Conservation (phyloP, 2,888 invertebrate genomes). For the Morpho deidamia region DNA sequence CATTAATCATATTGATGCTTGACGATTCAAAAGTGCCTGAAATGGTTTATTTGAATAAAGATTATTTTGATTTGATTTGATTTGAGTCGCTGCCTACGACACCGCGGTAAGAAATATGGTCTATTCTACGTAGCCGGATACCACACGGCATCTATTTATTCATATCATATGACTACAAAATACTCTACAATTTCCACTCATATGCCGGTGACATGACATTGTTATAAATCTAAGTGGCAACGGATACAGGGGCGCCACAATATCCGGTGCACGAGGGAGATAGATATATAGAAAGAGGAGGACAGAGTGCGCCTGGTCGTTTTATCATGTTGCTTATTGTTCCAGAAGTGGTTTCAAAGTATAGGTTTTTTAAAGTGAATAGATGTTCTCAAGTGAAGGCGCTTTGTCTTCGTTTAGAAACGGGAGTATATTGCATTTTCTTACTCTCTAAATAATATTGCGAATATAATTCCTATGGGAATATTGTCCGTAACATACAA, state of each 20-base stretch:
- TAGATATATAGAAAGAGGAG: background rate
- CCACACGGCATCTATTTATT: too few species aligned
- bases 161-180: too few species aligned
- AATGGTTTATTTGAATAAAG: too few species aligned
- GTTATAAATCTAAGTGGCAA: constrained; percentile 5
- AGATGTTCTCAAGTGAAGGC: constrained; percentile 4
- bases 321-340: constrained; percentile 16
- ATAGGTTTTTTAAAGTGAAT: constrained; percentile 7
- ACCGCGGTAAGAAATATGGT: too few species aligned
- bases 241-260: constrained; percentile 28
- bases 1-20: too few species aligned
- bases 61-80: too few species aligned
- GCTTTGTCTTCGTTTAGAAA: background rate
- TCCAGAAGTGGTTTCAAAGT: constrained; percentile 12
- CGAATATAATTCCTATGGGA: background rate
- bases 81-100: too few species aligned
- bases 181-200: too few species aligned
- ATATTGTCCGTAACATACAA: background rate
- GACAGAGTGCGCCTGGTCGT: constrained; percentile 2
- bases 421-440: too few species aligned
- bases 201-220: too few species aligned
- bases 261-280: constrained; percentile 33
- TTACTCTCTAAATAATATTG: background rate
- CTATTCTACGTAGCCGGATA: too few species aligned
- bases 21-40: too few species aligned